Percentiles rank a stretch among this genome's conserved stretches.
phyloP scores from a whole-genome alignment of 2,113 vertebrate species.

The Ciconia boyciana region DNA sequence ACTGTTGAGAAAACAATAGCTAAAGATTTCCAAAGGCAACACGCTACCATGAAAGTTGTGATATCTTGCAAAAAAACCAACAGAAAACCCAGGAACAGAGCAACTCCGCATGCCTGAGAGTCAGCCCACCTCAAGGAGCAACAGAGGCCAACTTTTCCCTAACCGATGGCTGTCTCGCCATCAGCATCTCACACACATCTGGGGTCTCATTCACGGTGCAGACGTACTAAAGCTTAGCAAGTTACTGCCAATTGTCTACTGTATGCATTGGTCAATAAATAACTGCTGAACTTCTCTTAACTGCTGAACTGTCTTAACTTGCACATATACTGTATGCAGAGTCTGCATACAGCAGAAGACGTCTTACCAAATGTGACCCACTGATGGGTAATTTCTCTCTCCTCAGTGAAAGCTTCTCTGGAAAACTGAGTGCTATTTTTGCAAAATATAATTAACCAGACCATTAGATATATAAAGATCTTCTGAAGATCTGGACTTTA shows the following conservation, averaged over 20 bases:
- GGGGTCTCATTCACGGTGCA: accelerated
- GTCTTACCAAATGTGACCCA: not conserved
- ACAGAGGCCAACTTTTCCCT: not conserved
- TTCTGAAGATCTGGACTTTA: not conserved
- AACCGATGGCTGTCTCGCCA: accelerated
- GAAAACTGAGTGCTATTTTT: not conserved
- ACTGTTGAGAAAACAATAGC: not conserved
- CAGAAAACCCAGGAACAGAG: not conserved
- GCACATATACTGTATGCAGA: not conserved
- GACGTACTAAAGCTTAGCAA: not conserved
- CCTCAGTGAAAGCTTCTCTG: not conserved
- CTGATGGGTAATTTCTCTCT: not conserved
- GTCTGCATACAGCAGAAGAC: not conserved
- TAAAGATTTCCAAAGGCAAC: not conserved
- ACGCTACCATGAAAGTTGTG: not conserved
- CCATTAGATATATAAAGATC: not conserved
- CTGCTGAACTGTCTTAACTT: not conserved
- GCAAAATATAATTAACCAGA: not conserved
- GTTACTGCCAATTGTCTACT: not conserved
- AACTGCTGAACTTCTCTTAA: not conserved
- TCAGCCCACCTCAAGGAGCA: not conserved
- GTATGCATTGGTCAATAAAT: not conserved
- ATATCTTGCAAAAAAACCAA: not conserved
- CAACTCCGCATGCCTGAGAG: not conserved
- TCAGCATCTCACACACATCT: not conserved